Base-by-base conservation (phyloP, 2,888 invertebrate genomes). In the Trissoscelio sp. region DNA sequence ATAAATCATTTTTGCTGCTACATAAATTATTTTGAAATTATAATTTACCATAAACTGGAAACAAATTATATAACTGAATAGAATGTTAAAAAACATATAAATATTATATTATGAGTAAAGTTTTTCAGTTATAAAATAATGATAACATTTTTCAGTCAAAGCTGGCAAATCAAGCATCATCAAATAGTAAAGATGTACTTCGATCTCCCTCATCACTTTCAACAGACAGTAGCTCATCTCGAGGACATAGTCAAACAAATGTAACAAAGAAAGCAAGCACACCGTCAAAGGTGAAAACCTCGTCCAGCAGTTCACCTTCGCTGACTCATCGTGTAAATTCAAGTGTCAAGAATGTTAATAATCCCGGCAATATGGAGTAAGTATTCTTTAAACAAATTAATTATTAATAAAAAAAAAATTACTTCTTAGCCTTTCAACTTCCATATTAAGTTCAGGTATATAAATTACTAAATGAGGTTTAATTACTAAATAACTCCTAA, bases 151-250 rank as follows among this genome's bases (percentile, higher is more conserved):
- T 60, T 18, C 28, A 60, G 58, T 18, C 31, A 51, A 80, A 57
- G 51, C 24, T 31, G 0, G 39, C 48, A 31, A 77, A 55, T 51
- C 53, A 72, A 60, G 24, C 37, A 42, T 69, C 58, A 18, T 48
- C 37, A n/a, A 77, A 64, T 31, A 72, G 58, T 37, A 79, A 79
- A 60, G 70, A 82, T 5, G 87, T 88, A 51, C 83, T 88, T 11
- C 72, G 83, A 24, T 87, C 88, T 20, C 83, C 87, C 14, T 79
- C 86, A 22, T 89, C 89, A 37, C 84, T 86, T 64, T 83, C 83
- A 24, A 85, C 86, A 34, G 86, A 83, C 80, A 84, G 79, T 66
- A 84, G 20, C 60, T n/a, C 69, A 51, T 80, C 83, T 70, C 83
- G 86, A 42, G 81, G 79, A 78, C 87, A 86, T 53, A 80, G 83